Conservation (phyloP, 2,888 invertebrate species). For the Folsomia candida region DNA sequence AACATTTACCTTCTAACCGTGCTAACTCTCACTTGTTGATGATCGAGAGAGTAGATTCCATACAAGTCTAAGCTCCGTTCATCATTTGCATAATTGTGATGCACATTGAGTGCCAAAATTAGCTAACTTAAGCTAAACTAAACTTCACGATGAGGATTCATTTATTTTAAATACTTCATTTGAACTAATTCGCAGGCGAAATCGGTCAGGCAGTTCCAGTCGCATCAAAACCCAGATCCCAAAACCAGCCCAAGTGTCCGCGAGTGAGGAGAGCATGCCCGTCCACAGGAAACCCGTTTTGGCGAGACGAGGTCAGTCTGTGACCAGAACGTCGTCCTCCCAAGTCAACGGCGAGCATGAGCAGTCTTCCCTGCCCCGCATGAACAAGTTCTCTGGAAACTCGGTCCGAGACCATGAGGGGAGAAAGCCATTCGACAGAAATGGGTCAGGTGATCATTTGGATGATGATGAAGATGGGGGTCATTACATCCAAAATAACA, state of each 20-base stretch:
- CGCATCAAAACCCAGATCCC: neutral
- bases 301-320: conserved; percentile 31
- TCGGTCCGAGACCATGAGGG: too few relatives aligned
- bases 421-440: neutral
- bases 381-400: neutral
- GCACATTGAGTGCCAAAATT: too few relatives aligned
- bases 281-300: conserved; percentile 37
- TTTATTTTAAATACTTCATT: too few relatives aligned
- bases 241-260: conserved; percentile 2
- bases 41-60: too few relatives aligned
- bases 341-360: neutral
- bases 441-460: conserved; percentile 1
- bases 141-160: too few relatives aligned
- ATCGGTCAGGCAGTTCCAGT: conserved; percentile 10
- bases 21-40: too few relatives aligned
- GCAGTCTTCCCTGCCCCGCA: neutral
- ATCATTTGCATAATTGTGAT: too few relatives aligned
- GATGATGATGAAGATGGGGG: neutral
- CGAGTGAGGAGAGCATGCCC: conserved; percentile 25
- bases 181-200: too few relatives aligned
- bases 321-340: conserved; percentile 7
- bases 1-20: too few relatives aligned
- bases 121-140: too few relatives aligned
- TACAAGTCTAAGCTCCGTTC: too few relatives aligned
- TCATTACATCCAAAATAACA: neutral